Base-by-base conservation (phyloP, 1,140 invertebrate species). In the Drosophila willistoni region DNA sequence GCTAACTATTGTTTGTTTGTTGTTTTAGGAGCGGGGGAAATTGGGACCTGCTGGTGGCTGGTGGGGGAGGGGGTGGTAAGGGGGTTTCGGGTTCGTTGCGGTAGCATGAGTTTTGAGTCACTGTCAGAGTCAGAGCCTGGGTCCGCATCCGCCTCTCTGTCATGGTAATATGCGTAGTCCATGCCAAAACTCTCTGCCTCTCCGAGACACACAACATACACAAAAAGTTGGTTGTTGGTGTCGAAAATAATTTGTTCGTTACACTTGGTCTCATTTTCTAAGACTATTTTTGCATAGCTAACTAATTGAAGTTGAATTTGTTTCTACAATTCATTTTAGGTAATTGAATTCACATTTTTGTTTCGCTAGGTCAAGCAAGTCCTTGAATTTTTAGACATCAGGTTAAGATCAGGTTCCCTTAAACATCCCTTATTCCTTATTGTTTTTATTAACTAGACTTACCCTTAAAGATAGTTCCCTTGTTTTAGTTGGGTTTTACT, bases 21-120 rank as follows among this genome's bases (percentile, higher is more conserved):
- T 29, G 29, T 29, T 29, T 29, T 1, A 14, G 80, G 67, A n/a
- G n/a, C n/a, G n/a, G 65, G 42, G 34, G 34, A 36, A 10, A 12
- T 9, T 36, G 34, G 10, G 34, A 36, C 29, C 29, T 36, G 34
- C 9, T 36, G 34, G 7, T 36, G 34, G 7, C 4, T 22, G 19
- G 19, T 22, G 1, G 67, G 65, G 33, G 7, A 55, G 17, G 22
- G 44, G 62, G 14, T n/a, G 14, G 47, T 59, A n/a, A 25, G 29
- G 13, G 34, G 19, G 39, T 7, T 47, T 13, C 47, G 41, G 65
- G 71, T 79, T 65, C 84, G 84, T 89, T 89, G 80, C 84, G 84
- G 77, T 89, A 89, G 84, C 85, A 78, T 89, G 84, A 79, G 83
- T 89, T 86, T 89, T 89, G 85, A 89, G 60, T 89, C 84, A 89